These are phyloP conservation scores for Ferdinandea cuprea DNA, from an alignment of 2,888 invertebrate species.

Conservation along the genomic window DNA sequence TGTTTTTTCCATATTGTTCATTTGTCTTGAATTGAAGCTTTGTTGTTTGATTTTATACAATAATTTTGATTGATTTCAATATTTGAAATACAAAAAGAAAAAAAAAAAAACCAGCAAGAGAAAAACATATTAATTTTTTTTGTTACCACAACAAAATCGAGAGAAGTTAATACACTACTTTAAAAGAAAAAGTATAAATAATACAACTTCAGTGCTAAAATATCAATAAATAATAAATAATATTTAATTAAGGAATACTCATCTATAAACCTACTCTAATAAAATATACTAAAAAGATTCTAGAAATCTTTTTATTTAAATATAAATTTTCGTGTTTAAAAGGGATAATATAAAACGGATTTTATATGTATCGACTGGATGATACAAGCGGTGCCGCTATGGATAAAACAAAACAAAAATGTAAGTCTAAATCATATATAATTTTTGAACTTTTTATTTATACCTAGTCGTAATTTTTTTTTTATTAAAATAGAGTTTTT, in stretches of 20 bases:
- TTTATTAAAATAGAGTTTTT: too few species aligned
- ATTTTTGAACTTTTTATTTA: too few species aligned
- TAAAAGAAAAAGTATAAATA: constrained; percentile 54
- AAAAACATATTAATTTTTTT: constrained; percentile 7
- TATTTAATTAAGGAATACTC: constrained; percentile 28
- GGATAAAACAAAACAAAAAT: constrained; percentile 82
- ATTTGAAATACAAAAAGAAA: not conserved
- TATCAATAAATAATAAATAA: constrained; percentile 31
- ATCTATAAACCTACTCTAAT: constrained; percentile 14
- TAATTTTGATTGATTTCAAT: constrained; percentile 9
- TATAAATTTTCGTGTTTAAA: constrained; percentile 66
- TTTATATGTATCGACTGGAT: constrained; percentile 82
- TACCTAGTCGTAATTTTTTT: too few species aligned
- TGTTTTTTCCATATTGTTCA: not conserved
- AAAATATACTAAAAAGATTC: constrained; percentile 29
- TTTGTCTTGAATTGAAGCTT: constrained; percentile 12
- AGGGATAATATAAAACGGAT: constrained; percentile 53
- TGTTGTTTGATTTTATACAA: constrained; percentile 12
- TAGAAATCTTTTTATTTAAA: constrained; percentile 50
- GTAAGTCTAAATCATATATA: constrained; percentile 77
- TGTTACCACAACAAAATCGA: constrained; percentile 4
- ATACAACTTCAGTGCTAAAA: constrained; percentile 51
- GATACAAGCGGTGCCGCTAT: constrained; percentile 82
- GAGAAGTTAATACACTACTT: constrained; percentile 39
- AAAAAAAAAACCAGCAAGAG: not conserved